Percentiles rank a stretch among this genome's conserved stretches.
Conservation (phyloP, 2,888 invertebrate genomes). For the Drosophila sordidula region DNA sequence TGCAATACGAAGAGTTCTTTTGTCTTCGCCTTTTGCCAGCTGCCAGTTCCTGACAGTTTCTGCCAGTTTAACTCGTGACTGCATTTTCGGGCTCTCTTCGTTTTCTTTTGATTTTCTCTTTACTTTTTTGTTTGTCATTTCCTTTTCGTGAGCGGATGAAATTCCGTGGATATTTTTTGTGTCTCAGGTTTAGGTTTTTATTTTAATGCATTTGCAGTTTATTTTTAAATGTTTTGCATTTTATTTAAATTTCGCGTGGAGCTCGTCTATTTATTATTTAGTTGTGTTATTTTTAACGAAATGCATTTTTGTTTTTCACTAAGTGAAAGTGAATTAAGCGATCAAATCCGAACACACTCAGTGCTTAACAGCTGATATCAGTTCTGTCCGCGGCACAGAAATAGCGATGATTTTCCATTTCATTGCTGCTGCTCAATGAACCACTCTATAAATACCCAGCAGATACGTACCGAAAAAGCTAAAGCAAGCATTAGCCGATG, state of each 20-base stretch:
- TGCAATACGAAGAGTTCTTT: constrained; percentile 53
- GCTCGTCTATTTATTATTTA: constrained; percentile 55
- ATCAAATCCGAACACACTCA: constrained; percentile 33
- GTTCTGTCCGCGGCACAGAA: constrained; percentile 36
- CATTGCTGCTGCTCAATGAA: constrained; percentile 21
- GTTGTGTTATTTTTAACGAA: constrained; percentile 44
- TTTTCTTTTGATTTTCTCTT: constrained; percentile 12
- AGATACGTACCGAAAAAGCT: constrained; percentile 1
- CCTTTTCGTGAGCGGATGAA: constrained; percentile 32
- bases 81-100: constrained; percentile 19
- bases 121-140: constrained; percentile 36
- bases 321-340: constrained; percentile 53
- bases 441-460: constrained; percentile 60
- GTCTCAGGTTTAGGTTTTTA: constrained; percentile 32
- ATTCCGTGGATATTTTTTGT: constrained; percentile 55
- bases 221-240: constrained; percentile 59
- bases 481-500: constrained; percentile 37
- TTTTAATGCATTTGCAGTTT: constrained; percentile 64
- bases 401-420: constrained; percentile 59
- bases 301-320: constrained; percentile 31
- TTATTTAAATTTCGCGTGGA: constrained; percentile 54
- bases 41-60: constrained; percentile 43
- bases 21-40: constrained; percentile 44
- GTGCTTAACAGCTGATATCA: constrained; percentile 51
- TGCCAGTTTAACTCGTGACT: constrained; percentile 41